A percentile compares a stretch with the other conserved stretches of the same genome.
These are phyloP conservation scores for Echiichthys vipera DNA, from an alignment of 2,797 vertebrate genomes.

Conservation along the genomic window DNA sequence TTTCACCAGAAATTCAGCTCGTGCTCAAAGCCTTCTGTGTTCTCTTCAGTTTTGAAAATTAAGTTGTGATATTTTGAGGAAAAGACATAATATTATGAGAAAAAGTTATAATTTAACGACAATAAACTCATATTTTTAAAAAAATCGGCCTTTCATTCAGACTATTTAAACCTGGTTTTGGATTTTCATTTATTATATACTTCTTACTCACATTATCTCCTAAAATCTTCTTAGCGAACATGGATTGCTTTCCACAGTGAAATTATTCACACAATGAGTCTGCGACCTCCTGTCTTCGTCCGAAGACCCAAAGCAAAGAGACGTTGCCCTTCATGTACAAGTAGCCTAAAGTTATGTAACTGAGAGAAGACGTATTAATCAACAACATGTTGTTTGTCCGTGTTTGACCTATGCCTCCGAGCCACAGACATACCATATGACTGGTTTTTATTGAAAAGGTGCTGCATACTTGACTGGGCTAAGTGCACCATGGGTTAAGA, in stretches of 20 bases:
- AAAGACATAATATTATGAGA: too few relatives aligned
- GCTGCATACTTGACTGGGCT: slow-evolving; percentile 52
- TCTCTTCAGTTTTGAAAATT: too few relatives aligned
- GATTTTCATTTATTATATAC: not conserved
- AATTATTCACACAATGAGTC: not conserved
- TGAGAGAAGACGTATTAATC: slow-evolving; percentile 23
- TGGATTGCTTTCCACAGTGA: not conserved
- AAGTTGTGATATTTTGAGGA: too few relatives aligned
- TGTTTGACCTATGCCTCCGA: slow-evolving; percentile 46
- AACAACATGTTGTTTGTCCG: slow-evolving; percentile 32
- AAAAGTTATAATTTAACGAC: too few relatives aligned
- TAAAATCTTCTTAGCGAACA: not conserved
- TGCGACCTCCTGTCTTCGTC: not conserved
- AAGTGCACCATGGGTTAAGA: slow-evolving; percentile 56
- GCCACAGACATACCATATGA: slow-evolving; percentile 52
- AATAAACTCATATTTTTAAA: too few relatives aligned
- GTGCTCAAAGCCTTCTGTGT: too few relatives aligned
- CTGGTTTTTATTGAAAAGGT: slow-evolving; percentile 47
- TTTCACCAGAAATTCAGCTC: too few relatives aligned
- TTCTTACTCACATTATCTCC: not conserved
- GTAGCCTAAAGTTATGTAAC: slow-evolving; percentile 26
- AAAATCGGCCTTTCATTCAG: too few relatives aligned
- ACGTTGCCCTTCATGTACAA: not conserved
- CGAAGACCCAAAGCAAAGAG: slow-evolving; percentile 5
- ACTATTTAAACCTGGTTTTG: too few relatives aligned